Base-by-base conservation (phyloP, 1,140 invertebrate species). In the Caenorhabditis remanei region DNA sequence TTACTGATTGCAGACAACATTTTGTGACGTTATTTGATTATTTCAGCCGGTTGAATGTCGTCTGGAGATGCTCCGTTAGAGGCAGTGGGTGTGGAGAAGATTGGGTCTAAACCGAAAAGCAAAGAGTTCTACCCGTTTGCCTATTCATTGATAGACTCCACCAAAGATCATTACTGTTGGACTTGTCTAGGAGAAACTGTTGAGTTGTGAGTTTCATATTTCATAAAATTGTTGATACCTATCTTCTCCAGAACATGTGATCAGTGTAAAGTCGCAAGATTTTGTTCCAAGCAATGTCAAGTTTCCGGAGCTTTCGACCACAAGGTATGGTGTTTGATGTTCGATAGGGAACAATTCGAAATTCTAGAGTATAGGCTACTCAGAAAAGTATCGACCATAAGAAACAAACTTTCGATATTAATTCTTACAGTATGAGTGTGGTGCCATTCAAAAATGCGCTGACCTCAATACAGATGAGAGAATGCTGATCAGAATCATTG, bases 61-160 rank as follows among this genome's bases (percentile, higher is more conserved):
- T 67, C 87, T 53, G 21, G 41, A 79, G 71, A 79, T 79, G 71
- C 71, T n/a, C 53, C 53, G 53, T 58, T 84, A 61, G 53, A 58
- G 2, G 56, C 41, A 1, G 43, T 84, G 8, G 82, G 53, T 11
- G 82, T 58, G 40, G 82, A 84, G 43, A 56, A 84, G 50, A 61
- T 40, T n/a, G 82, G 82, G 82, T 61, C 82, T 58, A 67, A 87
- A 87, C 50, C 84, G 67, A 19, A 86, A 90, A 61, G 85, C 14
- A 79, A 79, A 79, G 71, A 79, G 11, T 92, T 92, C 84, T 92
- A 92, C 53, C 91, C 91, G 8, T 92, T 92, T 75, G 91, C 91
- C n/a, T 92, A 92, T 55, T 92, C 92, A 5, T 71, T 92, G 5
- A 87, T 84, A 11, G 71, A 79, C 40, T 50, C n/a, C 3, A 79